phyloP scores from a whole-genome alignment of 2,888 invertebrate genomes.

The Hirtodrosophila confusa region DNA sequence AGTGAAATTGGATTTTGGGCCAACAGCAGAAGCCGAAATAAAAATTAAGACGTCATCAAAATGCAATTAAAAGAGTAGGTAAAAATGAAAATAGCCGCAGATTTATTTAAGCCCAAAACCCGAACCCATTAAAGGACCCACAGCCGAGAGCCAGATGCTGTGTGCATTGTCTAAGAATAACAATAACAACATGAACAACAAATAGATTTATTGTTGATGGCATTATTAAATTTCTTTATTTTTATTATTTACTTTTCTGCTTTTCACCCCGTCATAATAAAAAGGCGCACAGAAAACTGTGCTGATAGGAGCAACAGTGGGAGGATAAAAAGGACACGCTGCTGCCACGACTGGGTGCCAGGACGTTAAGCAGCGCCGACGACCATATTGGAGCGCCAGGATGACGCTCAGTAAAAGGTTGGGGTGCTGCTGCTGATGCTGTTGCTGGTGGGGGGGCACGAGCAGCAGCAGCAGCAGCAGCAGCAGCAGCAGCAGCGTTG shows the following conservation, averaged over 20 bases:
- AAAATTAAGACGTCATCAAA: conserved; percentile 80
- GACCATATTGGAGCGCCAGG: conserved; percentile 44
- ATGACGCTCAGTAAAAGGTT: conserved; percentile 37
- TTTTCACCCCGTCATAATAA: conserved; percentile 62
- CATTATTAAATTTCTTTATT: conserved; percentile 75
- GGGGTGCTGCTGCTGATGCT: conserved; percentile 1
- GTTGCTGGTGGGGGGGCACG: conserved; percentile 6
- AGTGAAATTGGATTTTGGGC: conserved; percentile 51
- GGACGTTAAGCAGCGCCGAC: conserved; percentile 50
- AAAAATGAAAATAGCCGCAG: conserved; percentile 74
- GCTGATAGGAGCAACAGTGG: conserved; percentile 34
- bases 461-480: no score
- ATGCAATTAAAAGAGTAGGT: conserved; percentile 78
- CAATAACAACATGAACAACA: conserved; percentile 58
- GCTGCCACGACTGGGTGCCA: conserved; percentile 40
- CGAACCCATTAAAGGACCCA: conserved; percentile 34
- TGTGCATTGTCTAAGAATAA: conserved; percentile 49
- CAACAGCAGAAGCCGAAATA: conserved; percentile 52
- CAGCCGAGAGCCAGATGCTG: conserved; percentile 23
- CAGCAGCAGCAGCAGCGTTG: conserved; percentile 28
- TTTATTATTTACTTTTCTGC: conserved; percentile 35
- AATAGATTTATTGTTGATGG: conserved; percentile 81
- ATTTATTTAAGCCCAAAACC: conserved; percentile 67
- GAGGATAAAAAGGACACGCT: conserved; percentile 2
- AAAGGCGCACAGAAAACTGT: conserved; percentile 49